A percentile compares a stretch with the other conserved stretches of the same genome.
phyloP scores from a whole-genome alignment of 2,113 vertebrate species.

The Entosphenus tridentatus region DNA sequence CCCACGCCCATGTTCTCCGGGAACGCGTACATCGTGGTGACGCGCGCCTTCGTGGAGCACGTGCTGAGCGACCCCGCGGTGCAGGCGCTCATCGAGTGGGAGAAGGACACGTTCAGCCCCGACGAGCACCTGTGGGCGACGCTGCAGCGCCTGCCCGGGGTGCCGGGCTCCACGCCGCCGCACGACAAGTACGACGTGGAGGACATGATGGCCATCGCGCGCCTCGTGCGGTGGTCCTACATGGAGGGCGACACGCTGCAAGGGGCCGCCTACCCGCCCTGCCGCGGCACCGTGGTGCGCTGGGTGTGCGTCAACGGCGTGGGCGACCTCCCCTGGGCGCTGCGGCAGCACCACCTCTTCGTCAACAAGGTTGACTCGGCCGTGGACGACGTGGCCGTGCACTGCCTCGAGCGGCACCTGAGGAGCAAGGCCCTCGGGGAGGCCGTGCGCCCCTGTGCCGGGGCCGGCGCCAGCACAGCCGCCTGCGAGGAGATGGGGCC shows the following conservation, averaged over 20 bases:
- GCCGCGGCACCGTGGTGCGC: slow-evolving; percentile 32
- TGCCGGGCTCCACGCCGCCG: slow-evolving; percentile 32
- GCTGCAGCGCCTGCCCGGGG: slow-evolving; percentile 34
- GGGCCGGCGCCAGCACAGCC: too few relatives aligned
- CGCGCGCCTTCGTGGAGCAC: slow-evolving; percentile 39
- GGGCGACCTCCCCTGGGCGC: slow-evolving; percentile 49
- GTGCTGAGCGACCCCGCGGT: slow-evolving; percentile 21
- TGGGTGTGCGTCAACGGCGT: slow-evolving; percentile 42
- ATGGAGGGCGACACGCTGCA: slow-evolving; percentile 27
- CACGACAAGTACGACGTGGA: slow-evolving; percentile 36
- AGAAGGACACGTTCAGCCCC: slow-evolving; percentile 60
- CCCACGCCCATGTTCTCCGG: slow-evolving; percentile 39
- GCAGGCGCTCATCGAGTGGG: slow-evolving; percentile 40
- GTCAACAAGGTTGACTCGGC: slow-evolving; percentile 73
- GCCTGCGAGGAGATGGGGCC: too few relatives aligned
- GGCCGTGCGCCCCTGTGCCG: too few relatives aligned
- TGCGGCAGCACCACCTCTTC: slow-evolving; percentile 43
- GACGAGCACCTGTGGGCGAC: slow-evolving; percentile 84
- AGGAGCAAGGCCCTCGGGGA: slow-evolving; percentile 20
- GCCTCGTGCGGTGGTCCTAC: slow-evolving; percentile 45
- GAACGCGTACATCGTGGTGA: slow-evolving; percentile 44
- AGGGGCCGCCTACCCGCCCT: slow-evolving; percentile 43
- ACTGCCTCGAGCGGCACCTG: slow-evolving; percentile 50
- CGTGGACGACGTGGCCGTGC: slow-evolving; percentile 34
- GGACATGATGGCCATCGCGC: slow-evolving; percentile 43